Conservation (phyloP, 2,797 vertebrate genomes). For the Ctenochaetus hawaiiensis region DNA sequence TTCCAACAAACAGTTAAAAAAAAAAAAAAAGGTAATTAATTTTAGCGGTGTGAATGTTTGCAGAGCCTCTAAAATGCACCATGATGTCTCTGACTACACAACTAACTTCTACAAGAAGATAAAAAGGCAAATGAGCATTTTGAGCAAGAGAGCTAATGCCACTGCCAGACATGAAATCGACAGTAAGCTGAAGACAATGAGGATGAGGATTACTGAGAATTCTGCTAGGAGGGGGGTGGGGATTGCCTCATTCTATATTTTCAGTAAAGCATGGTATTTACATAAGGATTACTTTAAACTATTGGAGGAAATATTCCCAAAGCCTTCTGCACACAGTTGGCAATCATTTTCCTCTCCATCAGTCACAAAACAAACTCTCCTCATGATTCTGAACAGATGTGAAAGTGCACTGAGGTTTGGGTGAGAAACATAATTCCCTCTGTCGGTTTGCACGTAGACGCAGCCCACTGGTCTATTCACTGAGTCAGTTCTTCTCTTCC, state of each 20-base stretch:
- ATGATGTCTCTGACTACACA: conserved; percentile 54
- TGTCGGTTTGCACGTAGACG: conserved; percentile 41
- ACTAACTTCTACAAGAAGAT: conserved; percentile 65
- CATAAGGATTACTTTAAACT: conserved; percentile 84
- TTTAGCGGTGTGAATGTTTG: conserved; percentile 40
- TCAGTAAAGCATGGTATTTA: conserved; percentile 82
- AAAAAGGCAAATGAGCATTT: conserved; percentile 74
- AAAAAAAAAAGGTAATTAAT: conserved; percentile 55
- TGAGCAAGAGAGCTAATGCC: conserved; percentile 73
- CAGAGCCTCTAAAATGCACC: conserved; percentile 40
- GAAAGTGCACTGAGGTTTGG: conserved; percentile 29
- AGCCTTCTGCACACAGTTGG: conserved; percentile 76
- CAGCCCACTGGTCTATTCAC: conserved; percentile 5
- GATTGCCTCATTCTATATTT: conserved; percentile 81
- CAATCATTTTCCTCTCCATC: conserved; percentile 75
- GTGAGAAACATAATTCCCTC: conserved; percentile 33
- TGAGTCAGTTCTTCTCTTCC: background rate
- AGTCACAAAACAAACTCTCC: conserved; percentile 65
- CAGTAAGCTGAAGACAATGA: conserved; percentile 85
- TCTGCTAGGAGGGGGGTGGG: conserved; percentile 44
- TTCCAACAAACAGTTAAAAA: background rate
- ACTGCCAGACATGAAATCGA: conserved; percentile 78
- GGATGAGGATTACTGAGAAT: conserved; percentile 78
- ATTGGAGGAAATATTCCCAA: conserved; percentile 80
- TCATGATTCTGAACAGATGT: conserved; percentile 64